A percentile compares a stretch with the other conserved stretches of the same genome.
phyloP scores from a whole-genome alignment of 1,140 invertebrate genomes.

The Panagrolaimus sp. region DNA sequence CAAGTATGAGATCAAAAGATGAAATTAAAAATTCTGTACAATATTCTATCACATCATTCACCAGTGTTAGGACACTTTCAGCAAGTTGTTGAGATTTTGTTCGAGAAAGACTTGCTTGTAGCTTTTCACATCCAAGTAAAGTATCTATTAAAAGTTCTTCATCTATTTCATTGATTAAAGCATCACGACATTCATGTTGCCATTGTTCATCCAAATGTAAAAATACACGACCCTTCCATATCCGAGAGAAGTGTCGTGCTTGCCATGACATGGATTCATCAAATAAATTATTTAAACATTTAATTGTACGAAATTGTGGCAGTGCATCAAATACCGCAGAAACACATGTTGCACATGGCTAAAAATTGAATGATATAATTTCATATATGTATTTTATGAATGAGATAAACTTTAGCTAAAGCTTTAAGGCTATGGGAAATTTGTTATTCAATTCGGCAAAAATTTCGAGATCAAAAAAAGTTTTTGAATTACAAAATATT shows the following conservation, averaged over 20 bases:
- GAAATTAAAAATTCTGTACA: constrained; percentile 47
- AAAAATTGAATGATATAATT: too few species aligned
- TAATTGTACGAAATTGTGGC: constrained; percentile 26
- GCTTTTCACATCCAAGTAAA: constrained; percentile 50
- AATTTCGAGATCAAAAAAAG: background rate
- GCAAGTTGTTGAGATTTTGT: constrained; percentile 38
- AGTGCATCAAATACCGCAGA: constrained; percentile 54
- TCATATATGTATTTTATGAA: too few species aligned
- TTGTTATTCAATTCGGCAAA: too few species aligned
- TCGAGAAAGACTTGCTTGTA: constrained; percentile 46
- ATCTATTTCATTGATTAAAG: constrained; percentile 38
- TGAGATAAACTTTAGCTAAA: too few species aligned
- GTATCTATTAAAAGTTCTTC: constrained; percentile 53
- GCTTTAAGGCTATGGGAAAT: too few species aligned
- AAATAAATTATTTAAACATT: constrained; percentile 17
- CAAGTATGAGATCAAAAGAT: constrained; percentile 46
- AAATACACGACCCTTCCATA: constrained; percentile 56
- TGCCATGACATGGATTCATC: constrained; percentile 46
- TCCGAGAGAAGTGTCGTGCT: constrained; percentile 48
- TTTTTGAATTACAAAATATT: too few species aligned
- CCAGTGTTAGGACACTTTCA: constrained; percentile 35
- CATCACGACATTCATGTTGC: constrained; percentile 50
- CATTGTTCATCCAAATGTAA: constrained; percentile 48
- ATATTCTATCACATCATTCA: constrained; percentile 48
- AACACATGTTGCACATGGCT: constrained; percentile 53